Evolutionary conservation across 2,113 vertebrate species (phyloP).

Genomic region (Calidris pygmaea): DNA sequence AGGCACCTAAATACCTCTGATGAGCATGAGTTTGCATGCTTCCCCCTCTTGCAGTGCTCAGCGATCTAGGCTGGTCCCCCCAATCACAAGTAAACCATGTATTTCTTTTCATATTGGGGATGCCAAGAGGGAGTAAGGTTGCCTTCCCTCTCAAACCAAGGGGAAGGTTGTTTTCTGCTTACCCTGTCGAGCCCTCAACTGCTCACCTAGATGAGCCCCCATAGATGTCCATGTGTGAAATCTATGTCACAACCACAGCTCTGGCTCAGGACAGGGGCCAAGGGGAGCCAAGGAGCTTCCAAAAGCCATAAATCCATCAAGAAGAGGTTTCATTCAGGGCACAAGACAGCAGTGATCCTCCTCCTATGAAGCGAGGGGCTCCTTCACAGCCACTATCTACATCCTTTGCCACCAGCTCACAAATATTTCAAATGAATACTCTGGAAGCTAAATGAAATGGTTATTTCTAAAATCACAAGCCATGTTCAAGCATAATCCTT

Average conservation of each 20-base stretch:
- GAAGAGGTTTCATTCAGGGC: neutral
- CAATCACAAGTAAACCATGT: neutral
- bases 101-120: neutral
- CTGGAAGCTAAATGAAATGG: neutral
- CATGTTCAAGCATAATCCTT: neutral
- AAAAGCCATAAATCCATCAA: neutral
- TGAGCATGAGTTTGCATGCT: neutral
- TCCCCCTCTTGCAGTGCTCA: neutral
- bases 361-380: neutral
- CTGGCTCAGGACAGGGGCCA: neutral
- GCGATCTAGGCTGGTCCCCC: neutral
- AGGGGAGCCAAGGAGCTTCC: neutral
- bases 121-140: neutral
- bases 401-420: neutral
- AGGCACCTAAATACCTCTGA: neutral
- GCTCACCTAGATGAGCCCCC: fast-evolving
- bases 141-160: fast-evolving
- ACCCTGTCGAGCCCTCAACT: neutral
- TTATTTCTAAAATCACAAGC: neutral
- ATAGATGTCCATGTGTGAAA: fast-evolving
- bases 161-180: neutral
- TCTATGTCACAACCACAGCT: neutral
- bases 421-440: neutral
- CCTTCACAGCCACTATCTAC: neutral
- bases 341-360: neutral